Base-by-base conservation (phyloP, 2,797 vertebrate genomes). In the Pelodytes ibericus region DNA sequence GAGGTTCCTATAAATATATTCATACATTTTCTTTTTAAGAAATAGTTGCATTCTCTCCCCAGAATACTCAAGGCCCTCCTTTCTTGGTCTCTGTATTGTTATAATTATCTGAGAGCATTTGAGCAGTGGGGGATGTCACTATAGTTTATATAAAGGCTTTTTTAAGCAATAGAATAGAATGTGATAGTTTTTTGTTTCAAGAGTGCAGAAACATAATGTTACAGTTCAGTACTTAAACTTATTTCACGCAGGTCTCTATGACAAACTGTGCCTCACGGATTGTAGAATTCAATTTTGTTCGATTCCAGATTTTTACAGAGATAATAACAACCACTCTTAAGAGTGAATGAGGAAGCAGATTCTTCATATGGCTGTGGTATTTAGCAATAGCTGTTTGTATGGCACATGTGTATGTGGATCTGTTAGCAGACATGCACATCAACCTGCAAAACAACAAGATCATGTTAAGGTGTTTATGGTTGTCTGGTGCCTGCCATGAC, bases 381-480 rank as follows among this genome's bases (percentile, higher is more conserved):
- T 56, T 69, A 31, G 22, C 4, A 3, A 62, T 22, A 20, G 6
- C n/a, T 20, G 60, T 10, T 24, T 20, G 30, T 24, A 49, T n/a
- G 29, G 47, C n/a, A 36, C 49, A 36, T 18, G 20, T 20, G 10
- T 24, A 69, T 11, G 24, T 33, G 30, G 29, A 33, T 36, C 13
- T 56, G 49, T 33, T 56, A 9, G 31, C 20, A 8, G n/a, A 26
- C 2, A 47, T 47, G 16, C 24, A 47, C n/a, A 3, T 62, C 60
- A 18, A 22, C 30, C 60, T 62, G 20, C 33, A 61, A 18, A 61
- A 61, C 58, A 58, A 58, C 56, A 58, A n/a, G n/a, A n/a, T n/a
- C n/a, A n/a, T n/a, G n/a, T n/a, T n/a, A n/a, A n/a, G n/a, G n/a
- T n/a, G n/a, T n/a, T n/a, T n/a, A n/a, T n/a, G n/a, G n/a, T n/a